Evolutionary conservation across 2,888 invertebrate genomes (phyloP), one percentile per base, ranked within the genome.

Genomic region (Ctenicera cuprea): DNA sequence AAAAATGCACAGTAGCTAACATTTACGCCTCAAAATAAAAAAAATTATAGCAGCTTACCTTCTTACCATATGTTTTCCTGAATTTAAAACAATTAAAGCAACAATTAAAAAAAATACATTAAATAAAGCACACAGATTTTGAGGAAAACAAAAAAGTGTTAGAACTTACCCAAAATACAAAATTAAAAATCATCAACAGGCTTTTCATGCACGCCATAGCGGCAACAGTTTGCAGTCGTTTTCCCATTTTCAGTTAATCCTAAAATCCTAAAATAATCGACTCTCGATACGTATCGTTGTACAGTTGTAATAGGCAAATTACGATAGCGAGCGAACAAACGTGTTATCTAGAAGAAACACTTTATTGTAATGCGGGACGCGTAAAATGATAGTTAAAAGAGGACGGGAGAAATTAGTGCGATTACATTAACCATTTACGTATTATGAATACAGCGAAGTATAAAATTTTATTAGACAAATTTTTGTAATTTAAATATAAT

Each of bases 161-260:
- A 18, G n/a, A n/a, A 89, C 93, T 91, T 87, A 95, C 95, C 94
- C 93, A 94, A 87, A 95, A 95, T 30, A 93, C 87, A 79, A 94
- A 89, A 87, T 95, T 95, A 88, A 95, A 95, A 66, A 93, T 87
- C 90, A 95, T 94, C 75, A 95, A 88, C 45, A 95, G 87, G 0
- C 92, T 92, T 85, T 95, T 95, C 88, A 94, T 91, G 86, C 94
- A 94, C 77, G 93, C 92, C 86, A 94, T 92, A 30, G 93, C 91
- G 48, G 94, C 93, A 77, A 92, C 91, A 78, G 92, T 93, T 86
- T 93, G 92, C 78, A 93, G 88, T 82, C 91, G 90, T 83, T 93
- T 92, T n/a, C 91, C 91, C 94, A 94, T 94, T 77, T 78, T 85
- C 18, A 50, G n/a, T 20, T 50, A 30, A n/a, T 22, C 11, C 59